Conservation (phyloP, 2,113 vertebrate genomes). For the Puffinus mauretanicus region DNA sequence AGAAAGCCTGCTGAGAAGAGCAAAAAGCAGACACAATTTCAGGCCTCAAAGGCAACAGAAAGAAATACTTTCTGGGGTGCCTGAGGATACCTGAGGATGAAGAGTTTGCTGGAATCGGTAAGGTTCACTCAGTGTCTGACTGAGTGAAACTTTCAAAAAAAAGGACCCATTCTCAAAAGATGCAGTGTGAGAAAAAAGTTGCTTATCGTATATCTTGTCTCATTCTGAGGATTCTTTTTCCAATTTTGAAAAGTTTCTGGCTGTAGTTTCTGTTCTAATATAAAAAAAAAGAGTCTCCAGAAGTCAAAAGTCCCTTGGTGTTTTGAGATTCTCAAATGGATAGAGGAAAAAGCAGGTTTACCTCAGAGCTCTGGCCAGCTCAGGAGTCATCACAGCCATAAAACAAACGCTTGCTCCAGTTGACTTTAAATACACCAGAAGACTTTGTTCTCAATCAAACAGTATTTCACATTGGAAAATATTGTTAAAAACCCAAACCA, state of each 20-base stretch:
- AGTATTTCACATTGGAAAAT: not conserved
- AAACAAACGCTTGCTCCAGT: not conserved
- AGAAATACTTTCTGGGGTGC: not conserved
- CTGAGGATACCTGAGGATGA: not conserved
- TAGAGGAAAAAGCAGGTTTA: not conserved
- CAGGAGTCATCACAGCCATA: not conserved
- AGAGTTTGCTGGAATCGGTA: not conserved
- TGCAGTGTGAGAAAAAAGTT: not conserved
- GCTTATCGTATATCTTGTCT: not conserved
- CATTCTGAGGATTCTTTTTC: not conserved
- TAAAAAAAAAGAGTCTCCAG: not conserved
- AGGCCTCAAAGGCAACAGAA: not conserved
- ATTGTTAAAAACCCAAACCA: not conserved
- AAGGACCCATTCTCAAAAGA: not conserved
- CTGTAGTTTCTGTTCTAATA: not conserved
- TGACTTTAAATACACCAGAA: not conserved
- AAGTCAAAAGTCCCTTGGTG: not conserved
- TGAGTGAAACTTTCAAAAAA: not conserved
- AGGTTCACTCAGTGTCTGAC: not conserved
- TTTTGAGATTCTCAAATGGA: not conserved
- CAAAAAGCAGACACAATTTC: not conserved
- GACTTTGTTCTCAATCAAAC: not conserved
- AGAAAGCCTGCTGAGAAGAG: not conserved
- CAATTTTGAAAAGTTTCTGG: not conserved
- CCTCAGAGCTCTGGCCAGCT: not conserved